These are phyloP conservation scores for Seladonia tumulorum DNA, from an alignment of 2,888 invertebrate genomes.

Conservation along the genomic window DNA sequence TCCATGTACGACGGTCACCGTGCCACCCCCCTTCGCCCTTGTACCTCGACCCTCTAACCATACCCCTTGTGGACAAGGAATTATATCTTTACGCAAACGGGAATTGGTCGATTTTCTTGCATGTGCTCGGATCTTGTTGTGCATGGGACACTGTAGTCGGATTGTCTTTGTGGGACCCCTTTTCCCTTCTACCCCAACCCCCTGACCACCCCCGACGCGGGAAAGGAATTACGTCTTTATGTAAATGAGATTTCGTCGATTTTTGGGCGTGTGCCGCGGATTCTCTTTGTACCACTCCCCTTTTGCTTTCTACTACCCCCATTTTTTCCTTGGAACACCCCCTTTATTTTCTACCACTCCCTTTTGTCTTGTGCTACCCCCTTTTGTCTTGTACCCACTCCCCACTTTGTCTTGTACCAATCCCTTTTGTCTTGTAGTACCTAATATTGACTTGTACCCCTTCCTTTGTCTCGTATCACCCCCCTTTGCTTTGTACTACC, in stretches of 20 bases:
- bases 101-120: background rate
- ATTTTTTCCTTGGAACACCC: too few relatives aligned
- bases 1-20: conserved; percentile 38
- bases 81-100: conserved; percentile 27
- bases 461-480: too few relatives aligned
- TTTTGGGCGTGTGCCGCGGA: background rate
- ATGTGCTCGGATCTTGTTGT: background rate
- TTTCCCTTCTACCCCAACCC: background rate
- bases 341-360: too few relatives aligned
- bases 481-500: too few relatives aligned
- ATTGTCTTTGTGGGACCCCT: background rate
- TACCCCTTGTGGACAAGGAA: background rate
- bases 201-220: background rate
- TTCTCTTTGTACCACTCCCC: background rate
- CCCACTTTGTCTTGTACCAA: too few relatives aligned
- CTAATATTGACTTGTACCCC: too few relatives aligned
- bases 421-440: too few relatives aligned
- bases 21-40: background rate
- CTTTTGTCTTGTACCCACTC: too few relatives aligned
- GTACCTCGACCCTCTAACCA: background rate
- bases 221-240: conserved; percentile 24
- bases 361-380: too few relatives aligned
- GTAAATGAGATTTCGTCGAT: background rate
- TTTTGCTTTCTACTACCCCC: too few relatives aligned
- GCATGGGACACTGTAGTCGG: background rate